Base-by-base conservation (phyloP, 2,797 vertebrate genomes). In the Macrochelys suwanniensis region DNA sequence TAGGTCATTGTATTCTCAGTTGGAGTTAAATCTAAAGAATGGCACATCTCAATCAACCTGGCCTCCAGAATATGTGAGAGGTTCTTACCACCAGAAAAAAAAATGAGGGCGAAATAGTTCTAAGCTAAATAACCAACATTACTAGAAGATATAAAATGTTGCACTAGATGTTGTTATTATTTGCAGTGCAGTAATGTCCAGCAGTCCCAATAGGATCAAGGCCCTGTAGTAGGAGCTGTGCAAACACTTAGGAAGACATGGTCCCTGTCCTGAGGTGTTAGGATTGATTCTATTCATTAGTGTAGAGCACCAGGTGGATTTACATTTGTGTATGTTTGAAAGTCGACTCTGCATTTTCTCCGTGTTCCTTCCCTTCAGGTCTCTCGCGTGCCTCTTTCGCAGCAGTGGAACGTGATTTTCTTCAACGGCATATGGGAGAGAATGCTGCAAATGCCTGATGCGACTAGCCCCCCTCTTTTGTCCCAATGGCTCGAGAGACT, bases 341-440 rank as follows among this genome's bases (percentile, higher is more conserved):
- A 80, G 31, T 65, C n/a, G 19, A 51, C 51, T 71, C 89, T 13
- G 2, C 5, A 5, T 65, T 81, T 59, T 42, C 3, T 80, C 16
- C 80, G 68, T 0, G 0, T 82, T n/a, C 76, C 53, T 89, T 50
- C 26, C 85, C 50, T 77, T 31, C 81, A 98, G 97, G 89, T 97
- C 76, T 81, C 94, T 76, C 68, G 9, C 0, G 11, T 85, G 21
- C 82, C 74, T 21, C 93, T 94, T 26, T 88, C 92, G n/a, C n/a
- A 47, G 1, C 86, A 91, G 78, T 97, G 95, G 96, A 96, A 9
- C 74, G 37, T 83, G 78, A 4, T 96, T 56, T 85, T 97, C 53
- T 2, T 89, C 5, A 94, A 94, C 0, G 97, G 97, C 1, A 79
- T 97, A 5, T 97, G 95, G 97, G 87, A 95, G 80, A 94, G 28